Conservation (phyloP, 1,140 invertebrate species). For the Heliothis virescens region DNA sequence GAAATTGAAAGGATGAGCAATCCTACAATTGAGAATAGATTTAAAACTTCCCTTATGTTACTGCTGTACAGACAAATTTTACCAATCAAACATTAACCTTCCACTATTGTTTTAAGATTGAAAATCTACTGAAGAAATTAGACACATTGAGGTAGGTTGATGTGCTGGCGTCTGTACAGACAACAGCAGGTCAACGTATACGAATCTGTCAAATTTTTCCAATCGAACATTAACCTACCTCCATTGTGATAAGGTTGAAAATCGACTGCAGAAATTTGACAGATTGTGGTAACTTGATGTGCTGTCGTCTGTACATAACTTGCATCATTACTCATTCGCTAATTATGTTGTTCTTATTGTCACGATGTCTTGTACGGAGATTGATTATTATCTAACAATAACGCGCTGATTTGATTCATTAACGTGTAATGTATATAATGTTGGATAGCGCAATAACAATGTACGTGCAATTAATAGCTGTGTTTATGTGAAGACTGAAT, state of each 20-base stretch:
- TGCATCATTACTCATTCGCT: slow-evolving; percentile 29
- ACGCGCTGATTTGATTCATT: slow-evolving; percentile 36
- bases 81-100: too few species aligned
- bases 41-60: slow-evolving; percentile 12
- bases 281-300: too few species aligned
- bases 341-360: slow-evolving; percentile 30
- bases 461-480: neutral
- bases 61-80: too few species aligned
- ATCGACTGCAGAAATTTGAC: too few species aligned
- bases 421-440: neutral
- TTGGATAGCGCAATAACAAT: neutral
- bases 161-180: neutral
- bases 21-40: neutral
- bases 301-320: neutral
- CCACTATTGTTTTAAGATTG: too few species aligned
- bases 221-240: too few species aligned
- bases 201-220: too few species aligned
- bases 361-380: slow-evolving; percentile 30
- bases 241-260: too few species aligned
- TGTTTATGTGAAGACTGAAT: slow-evolving; percentile 11
- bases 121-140: too few species aligned
- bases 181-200: too few species aligned
- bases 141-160: too few species aligned
- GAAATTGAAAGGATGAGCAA: too few species aligned
- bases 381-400: slow-evolving; percentile 49